Base-by-base conservation (phyloP, 1,140 invertebrate species). In the Zaprionus tsacasi region DNA sequence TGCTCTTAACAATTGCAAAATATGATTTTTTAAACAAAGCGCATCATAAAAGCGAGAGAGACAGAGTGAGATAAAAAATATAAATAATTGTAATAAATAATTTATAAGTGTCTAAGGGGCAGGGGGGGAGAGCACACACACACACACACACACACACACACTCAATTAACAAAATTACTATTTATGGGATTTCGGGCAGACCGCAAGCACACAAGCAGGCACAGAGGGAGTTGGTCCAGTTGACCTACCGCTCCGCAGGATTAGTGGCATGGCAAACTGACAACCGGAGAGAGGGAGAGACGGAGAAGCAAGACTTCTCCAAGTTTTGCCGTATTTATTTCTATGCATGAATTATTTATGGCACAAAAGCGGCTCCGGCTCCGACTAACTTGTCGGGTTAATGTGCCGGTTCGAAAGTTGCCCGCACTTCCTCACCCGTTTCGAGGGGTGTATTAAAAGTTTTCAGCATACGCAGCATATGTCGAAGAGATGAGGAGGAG, bases 141-240 rank as follows among this genome's bases (percentile, higher is more conserved):
- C 59, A 67, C 43, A 27, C 25, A 27, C 25, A 27, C 25, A 27
- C 25, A 27, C 27, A 30, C 27, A 21, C 21, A 79, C 67, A 87
- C 83, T 88, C 83, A 87, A 87, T 88, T 87, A 87, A 80, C 70
- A 76, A 83, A 78, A 87, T 87, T 87, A 88, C 83, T 83, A 87
- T 87, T 87, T 88, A 87, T 88, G 83, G 79, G 74, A 71, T 71
- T 86, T 86, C 45, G 10, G 45, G 45, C 40, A 57, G 33, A 76
- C 27, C 38, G 43, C 55, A 70, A 45, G 15, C 36, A n/a, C 21
- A 67, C 25, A 72, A 2, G 1, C 27, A 30, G 6, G 6, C 27
- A 6, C 27, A 30, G 27, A 2, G 27, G 27, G 27, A 30, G 27
- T 30, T 30, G 27, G 6, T 1, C 27, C 27, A 30, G 70, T 70